These are phyloP conservation scores for Pachyrhynchus sulphureomaculatus DNA, from an alignment of 1,140 invertebrate genomes.

Conservation along the genomic window DNA sequence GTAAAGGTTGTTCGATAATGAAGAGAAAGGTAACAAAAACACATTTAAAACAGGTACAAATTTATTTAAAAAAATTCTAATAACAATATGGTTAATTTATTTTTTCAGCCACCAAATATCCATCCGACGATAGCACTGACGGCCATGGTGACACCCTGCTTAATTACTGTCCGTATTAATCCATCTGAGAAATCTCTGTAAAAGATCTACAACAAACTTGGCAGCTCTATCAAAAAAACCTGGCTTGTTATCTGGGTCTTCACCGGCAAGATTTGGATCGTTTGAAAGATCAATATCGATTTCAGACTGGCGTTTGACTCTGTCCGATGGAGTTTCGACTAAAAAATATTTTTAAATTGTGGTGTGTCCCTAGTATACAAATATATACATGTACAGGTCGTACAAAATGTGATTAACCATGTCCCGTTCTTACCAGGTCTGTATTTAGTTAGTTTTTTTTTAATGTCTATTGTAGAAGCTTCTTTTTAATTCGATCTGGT, in stretches of 20 bases:
- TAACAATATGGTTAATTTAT: background rate
- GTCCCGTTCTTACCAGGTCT: no score
- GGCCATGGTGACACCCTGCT: constrained; percentile 22
- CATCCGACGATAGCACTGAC: constrained; percentile 23
- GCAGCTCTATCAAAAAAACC: constrained; percentile 50
- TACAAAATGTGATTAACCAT: no score
- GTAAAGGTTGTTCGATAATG: no score
- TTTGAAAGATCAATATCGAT: constrained; percentile 28
- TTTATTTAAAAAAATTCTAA: no score
- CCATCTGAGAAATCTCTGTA: constrained; percentile 52
- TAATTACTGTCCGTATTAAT: constrained; percentile 47
- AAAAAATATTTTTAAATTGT: no score
- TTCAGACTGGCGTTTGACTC: constrained; percentile 38
- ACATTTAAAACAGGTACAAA: no score
- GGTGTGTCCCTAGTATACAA: no score
- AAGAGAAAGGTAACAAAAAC: no score
- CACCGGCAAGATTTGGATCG: constrained; percentile 12
- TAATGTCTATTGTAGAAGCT: no score
- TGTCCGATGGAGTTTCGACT: background rate
- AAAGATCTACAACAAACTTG: constrained; percentile 48
- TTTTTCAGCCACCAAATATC: constrained; percentile 32
- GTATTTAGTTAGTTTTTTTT: no score
- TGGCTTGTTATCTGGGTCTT: constrained; percentile 31
- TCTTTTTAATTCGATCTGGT: no score
- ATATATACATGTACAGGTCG: no score